Evolutionary conservation across 2,888 invertebrate genomes (phyloP), one percentile per base, ranked within the genome.

Genomic region (Schrankia costaestrigalis): DNA sequence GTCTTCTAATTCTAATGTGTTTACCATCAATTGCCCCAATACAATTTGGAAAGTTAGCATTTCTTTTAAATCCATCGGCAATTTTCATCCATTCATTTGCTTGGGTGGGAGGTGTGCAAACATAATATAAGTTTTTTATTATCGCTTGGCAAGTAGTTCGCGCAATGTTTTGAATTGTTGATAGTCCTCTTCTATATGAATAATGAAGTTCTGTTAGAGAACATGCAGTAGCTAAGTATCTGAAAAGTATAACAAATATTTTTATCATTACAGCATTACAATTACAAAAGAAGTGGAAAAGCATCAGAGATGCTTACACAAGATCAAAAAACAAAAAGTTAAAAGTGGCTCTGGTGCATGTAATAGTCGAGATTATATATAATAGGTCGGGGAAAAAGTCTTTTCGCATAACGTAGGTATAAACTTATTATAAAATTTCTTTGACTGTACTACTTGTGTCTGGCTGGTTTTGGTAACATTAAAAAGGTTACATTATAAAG

Each of bases 101-200:
- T 28, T 36, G 34, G 28, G 33, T 47, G 42, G 49, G 45, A 43
- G 46, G 49, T 43, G 43, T 49, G 35, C 40, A 49, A 48, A 48
- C 41, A 37, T 41, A n/a, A 36, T 36, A 33, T 30, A 41, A 19
- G 32, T 40, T 40, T 46, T 43, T 46, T 21, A 44, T 44, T 26
- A 44, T 44, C 33, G 35, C 29, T 47, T 44, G 33, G 35, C 41
- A 47, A 18, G 31, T 44, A 31, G 27, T 31, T 33, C 31, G 43
- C 12, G 44, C 35, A 29, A 39, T 31, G 39, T 35, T 39, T 43
- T 35, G 31, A 35, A 39, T 38, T 35, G 32, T 39, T 35, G 37
- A 32, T 27, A 38, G 29, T 38, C 32, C 33, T 38, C 38, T 42
- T 42, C 38, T 42, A 38, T 38, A 42, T 36, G 40, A 44, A 36